Base-by-base conservation (phyloP, 1,140 invertebrate species). In the Colletes latitarsis region DNA sequence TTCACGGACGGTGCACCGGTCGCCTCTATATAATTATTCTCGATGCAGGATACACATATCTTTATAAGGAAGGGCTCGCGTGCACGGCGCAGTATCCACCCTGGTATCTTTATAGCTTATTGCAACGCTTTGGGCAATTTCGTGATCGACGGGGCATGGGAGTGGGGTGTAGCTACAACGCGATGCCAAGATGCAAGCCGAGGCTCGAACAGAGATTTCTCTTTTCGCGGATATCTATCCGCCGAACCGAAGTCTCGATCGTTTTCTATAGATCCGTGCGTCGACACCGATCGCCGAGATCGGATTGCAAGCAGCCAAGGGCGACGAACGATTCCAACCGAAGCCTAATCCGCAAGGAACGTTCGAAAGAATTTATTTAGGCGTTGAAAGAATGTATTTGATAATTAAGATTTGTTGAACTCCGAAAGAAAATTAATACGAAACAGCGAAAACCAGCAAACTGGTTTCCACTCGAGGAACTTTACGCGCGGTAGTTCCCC, bases 41-140 rank as follows among this genome's bases (percentile, higher is more conserved):
- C 75, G 79, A 85, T 78, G 70, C 83, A 85, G 84, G 84, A 85
- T 86, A 84, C 83, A 74, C 84, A 70, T 85, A 82, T 82, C 84
- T 82, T 82, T 80, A 76, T 76, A 86, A 83, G 84, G 85, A 82
- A 83, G 84, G 84, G 84, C 70, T 74, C 73, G 64, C 79, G 84
- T 73, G 68, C 58, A 58, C 43, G 46, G 46, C 75, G 55, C 62
- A 43, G 73, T 86, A 87, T 87, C 85, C 81, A 77, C 41, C 73
- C 19, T 63, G 72, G 63, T 87, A 87, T 87, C 85, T 87, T 87
- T 87, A 87, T 86, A 57, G 85, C 85, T 86, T 83, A 83, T 86
- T 86, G 81, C 85, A 87, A 80, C 84, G 85, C 85, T 87, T 87
- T 87, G 73, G 85, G 86, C 86, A 81, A 74, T 83, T 86, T 89